Conservation (phyloP, 53 echinoderm and acorn worm species). For the Holothuria scabra region DNA sequence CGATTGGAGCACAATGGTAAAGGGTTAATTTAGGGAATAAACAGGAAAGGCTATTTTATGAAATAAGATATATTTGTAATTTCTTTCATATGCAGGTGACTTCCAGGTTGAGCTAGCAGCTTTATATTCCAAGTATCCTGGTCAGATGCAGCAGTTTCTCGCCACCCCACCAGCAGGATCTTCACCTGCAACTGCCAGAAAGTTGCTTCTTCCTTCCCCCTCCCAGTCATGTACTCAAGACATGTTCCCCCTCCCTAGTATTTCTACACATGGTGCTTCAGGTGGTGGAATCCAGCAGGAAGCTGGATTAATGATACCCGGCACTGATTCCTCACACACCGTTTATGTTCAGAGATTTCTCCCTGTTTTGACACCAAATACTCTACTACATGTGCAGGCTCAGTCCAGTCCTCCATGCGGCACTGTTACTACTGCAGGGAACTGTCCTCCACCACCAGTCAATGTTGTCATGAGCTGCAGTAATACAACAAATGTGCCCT, state of each 20-base stretch:
- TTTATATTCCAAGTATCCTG: constrained; percentile 82
- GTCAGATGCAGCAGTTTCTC: constrained; percentile 75
- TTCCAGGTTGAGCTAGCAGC: constrained; percentile 87
- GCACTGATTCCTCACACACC: not conserved
- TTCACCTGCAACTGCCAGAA: constrained; percentile 13
- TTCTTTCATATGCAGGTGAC: constrained; percentile 50
- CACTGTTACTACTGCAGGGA: constrained; percentile 10
- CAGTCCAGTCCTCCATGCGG: constrained; percentile 25
- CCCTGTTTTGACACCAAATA: constrained; percentile 62
- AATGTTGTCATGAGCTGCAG: not conserved
- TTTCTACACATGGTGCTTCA: not conserved
- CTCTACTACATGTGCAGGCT: constrained; percentile 59
- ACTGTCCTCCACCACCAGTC: not conserved
- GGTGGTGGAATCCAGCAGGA: not conserved
- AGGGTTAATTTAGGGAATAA: not conserved
- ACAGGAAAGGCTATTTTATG: not conserved
- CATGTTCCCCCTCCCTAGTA: not conserved
- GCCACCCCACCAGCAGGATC: constrained; percentile 22
- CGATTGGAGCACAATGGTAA: no score
- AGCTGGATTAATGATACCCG: not conserved
- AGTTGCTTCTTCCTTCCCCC: constrained; percentile 53
- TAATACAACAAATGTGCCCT: not conserved
- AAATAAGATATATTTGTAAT: not conserved
- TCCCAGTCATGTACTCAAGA: constrained; percentile 39
- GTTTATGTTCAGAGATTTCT: constrained; percentile 40